Conservation (phyloP, 1,140 invertebrate species). For the Xylocopa sonorina region DNA sequence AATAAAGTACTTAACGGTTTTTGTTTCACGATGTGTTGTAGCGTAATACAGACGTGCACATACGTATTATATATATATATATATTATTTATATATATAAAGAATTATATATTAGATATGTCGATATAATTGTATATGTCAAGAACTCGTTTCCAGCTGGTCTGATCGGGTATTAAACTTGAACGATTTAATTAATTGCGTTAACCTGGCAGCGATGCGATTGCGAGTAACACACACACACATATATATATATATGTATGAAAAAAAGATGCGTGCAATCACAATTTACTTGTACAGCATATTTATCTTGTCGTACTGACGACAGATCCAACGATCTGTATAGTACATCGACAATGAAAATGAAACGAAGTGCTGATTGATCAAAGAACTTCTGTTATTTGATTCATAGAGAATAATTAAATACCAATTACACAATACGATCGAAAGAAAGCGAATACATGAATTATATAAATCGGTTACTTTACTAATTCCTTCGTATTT, state of each 20-base stretch:
- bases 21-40: slow-evolving; percentile 66
- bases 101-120: slow-evolving; percentile 57
- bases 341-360: slow-evolving; percentile 22
- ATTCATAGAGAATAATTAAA: slow-evolving; percentile 29
- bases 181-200: slow-evolving; percentile 62
- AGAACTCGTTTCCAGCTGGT: slow-evolving; percentile 81
- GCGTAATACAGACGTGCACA: slow-evolving; percentile 56
- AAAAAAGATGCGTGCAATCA: slow-evolving; percentile 45
- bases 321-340: slow-evolving; percentile 6
- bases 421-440: background rate
- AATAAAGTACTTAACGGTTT: slow-evolving; percentile 69
- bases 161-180: slow-evolving; percentile 73
- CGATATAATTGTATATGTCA: slow-evolving; percentile 65
- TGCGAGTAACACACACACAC: slow-evolving; percentile 42
- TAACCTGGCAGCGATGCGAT: slow-evolving; percentile 63
- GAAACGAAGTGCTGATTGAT: slow-evolving; percentile 2
- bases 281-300: slow-evolving; percentile 58
- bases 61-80: slow-evolving; percentile 47
- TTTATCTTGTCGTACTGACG: slow-evolving; percentile 34
- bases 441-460: background rate
- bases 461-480: slow-evolving; percentile 15
- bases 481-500: slow-evolving; percentile 10
- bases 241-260: no score
- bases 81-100: slow-evolving; percentile 64
- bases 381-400: slow-evolving; percentile 37